Evolutionary conservation across 2,888 invertebrate genomes (phyloP).

Genomic region (Chydorus sphaericus): DNA sequence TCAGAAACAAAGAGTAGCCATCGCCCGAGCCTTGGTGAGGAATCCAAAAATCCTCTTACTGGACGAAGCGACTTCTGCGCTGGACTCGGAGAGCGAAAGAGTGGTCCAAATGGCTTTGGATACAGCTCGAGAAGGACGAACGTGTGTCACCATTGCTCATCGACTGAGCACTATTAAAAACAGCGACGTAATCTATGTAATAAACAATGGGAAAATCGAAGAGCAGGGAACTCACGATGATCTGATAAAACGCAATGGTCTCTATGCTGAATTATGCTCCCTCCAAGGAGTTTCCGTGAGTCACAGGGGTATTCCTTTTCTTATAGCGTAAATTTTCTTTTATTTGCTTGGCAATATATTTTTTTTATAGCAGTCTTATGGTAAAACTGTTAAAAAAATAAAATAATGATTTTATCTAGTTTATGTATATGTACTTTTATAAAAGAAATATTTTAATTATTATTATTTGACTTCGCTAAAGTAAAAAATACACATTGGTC

Average conservation of each 20-base stretch:
- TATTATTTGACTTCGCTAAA: no score
- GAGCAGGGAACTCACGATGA: slow-evolving; percentile 65
- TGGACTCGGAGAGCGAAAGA: slow-evolving; percentile 60
- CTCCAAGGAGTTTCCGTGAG: slow-evolving; percentile 35
- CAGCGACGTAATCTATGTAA: slow-evolving; percentile 69
- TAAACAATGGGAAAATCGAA: slow-evolving; percentile 56
- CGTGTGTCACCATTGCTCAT: slow-evolving; percentile 76
- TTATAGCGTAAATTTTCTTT: no score
- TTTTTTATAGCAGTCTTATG: no score
- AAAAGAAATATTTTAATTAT: no score
- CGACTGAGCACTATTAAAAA: slow-evolving; percentile 66
- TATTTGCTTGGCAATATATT: no score
- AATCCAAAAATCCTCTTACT: slow-evolving; percentile 40
- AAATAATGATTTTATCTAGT: no score
- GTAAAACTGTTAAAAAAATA: no score
- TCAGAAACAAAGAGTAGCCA: slow-evolving; percentile 68
- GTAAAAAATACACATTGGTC: no score
- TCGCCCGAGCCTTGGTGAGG: slow-evolving; percentile 38
- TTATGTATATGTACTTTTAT: no score
- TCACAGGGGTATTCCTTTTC: no score
- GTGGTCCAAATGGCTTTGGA: slow-evolving; percentile 75
- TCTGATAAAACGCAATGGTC: slow-evolving; percentile 46
- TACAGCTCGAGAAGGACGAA: slow-evolving; percentile 59
- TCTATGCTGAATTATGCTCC: slow-evolving; percentile 49
- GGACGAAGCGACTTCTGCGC: slow-evolving; percentile 42